These are phyloP conservation scores for Phortica okadai DNA, from an alignment of 2,888 invertebrate species.

Conservation along the genomic window DNA sequence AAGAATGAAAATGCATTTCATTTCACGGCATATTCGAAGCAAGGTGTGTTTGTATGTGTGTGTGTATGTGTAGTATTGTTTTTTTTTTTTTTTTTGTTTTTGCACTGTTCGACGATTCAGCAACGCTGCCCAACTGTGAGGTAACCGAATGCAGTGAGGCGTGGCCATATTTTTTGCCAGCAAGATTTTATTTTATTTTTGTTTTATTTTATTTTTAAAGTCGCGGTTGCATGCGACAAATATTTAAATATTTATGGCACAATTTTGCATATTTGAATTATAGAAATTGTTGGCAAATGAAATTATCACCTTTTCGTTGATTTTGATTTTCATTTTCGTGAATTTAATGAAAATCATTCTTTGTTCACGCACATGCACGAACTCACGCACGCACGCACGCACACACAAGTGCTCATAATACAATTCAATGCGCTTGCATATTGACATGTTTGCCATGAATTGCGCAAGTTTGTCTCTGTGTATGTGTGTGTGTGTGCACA, in stretches of 20 bases:
- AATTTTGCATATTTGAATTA: background rate
- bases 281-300: background rate
- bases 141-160: no score
- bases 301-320: background rate
- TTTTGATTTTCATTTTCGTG: background rate
- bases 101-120: no score
- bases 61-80: slow-evolving; percentile 28
- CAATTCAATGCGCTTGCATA: background rate
- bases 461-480: background rate
- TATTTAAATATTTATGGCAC: background rate
- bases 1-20: slow-evolving; percentile 56
- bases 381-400: background rate
- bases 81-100: background rate
- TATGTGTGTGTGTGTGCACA: background rate
- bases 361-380: background rate
- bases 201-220: slow-evolving; percentile 9
- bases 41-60: no score
- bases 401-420: background rate
- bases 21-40: background rate
- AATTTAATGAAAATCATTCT: background rate
- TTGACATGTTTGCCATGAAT: background rate
- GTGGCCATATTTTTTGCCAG: no score
- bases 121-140: no score
- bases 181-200: slow-evolving; percentile 12
- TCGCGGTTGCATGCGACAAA: background rate